Evolutionary conservation across 2,797 vertebrate genomes (phyloP), one percentile per base, ranked within the genome.

Genomic region (Australoheros facetus): DNA sequence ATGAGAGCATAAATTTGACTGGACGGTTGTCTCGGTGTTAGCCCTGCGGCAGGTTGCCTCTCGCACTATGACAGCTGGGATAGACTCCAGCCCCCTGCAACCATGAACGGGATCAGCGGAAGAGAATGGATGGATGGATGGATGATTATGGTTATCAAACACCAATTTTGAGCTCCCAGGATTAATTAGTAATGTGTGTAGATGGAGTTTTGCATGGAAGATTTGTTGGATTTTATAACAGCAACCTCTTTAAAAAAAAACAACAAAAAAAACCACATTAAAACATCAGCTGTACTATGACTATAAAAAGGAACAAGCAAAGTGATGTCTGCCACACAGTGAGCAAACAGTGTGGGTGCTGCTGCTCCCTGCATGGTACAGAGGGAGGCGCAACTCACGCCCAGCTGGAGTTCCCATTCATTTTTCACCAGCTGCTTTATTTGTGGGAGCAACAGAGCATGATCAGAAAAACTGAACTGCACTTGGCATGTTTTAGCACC

Each of bases 361-460:
- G 39, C 39, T 28, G 23, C 26, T 45, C 60, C 45, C 60, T 0
- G 0, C 21, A 26, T 14, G 7, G 42, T 48, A 66, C 5, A 42
- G 17, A 9, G 39, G 45, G 39, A 48, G 23, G 60, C 11, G 60
- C 10, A 23, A 66, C 62, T 48, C 45, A 4, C 19, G 57, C 48
- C 16, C 7, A 59, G 39, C 26, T 48, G 2, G 0, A 28, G 9
- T 12, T 45, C 5, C 39, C 0, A 1, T 45, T 19, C 17, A 45
- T 66, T 66, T 66, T 66, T 66, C 23, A 28, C 39, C 9, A 48
- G 23, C 23, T 48, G 60, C 23, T 66, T 66, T 12, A 28, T 19
- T 48, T 28, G 16, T 66, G 21, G 26, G 16, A 0, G 42, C 16
- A 66, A 66, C 23, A 66, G 16, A 28, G 39, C 37, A 51, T 17